A percentile compares a stretch with the other conserved stretches of the same genome.
These are phyloP conservation scores for Sminthurides aquaticus DNA, from an alignment of 2,888 invertebrate species.

Conservation along the genomic window DNA sequence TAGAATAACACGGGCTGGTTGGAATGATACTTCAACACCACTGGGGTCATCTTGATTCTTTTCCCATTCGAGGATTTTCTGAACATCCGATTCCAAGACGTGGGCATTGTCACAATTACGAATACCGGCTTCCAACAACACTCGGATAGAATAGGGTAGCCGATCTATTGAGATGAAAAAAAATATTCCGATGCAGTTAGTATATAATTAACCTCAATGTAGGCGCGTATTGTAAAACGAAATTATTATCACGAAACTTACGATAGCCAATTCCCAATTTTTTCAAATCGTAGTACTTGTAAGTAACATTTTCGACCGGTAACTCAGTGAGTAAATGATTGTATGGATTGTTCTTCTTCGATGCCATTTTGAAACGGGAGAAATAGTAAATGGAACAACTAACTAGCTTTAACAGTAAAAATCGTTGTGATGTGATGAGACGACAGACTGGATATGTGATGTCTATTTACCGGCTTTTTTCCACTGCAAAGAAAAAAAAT, in stretches of 20 bases:
- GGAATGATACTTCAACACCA: constrained; percentile 88
- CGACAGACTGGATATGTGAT: no score
- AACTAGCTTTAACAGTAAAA: not conserved
- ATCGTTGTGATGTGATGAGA: no score
- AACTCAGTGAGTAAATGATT: constrained; percentile 20
- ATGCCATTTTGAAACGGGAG: not conserved
- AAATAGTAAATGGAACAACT: not conserved
- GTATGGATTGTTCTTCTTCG: constrained; percentile 23
- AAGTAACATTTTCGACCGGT: constrained; percentile 20
- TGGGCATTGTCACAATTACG: constrained; percentile 95
- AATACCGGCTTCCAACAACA: constrained; percentile 89
- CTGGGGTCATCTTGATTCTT: constrained; percentile 58
- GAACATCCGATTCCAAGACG: constrained; percentile 74
- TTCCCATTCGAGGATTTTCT: constrained; percentile 83
- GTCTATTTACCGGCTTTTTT: no score
- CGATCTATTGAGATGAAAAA: constrained; percentile 54
- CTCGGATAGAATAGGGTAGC: constrained; percentile 84
- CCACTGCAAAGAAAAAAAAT: no score
- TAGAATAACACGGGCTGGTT: constrained; percentile 88
- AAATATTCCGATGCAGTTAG: not conserved
- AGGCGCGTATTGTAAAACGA: no score
- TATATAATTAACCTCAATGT: no score
- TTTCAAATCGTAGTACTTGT: constrained; percentile 27
- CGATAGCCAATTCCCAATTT: constrained; percentile 23
- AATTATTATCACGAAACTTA: no score